phyloP scores from a whole-genome alignment of 2,797 vertebrate genomes.

The Trachurus trachurus region DNA sequence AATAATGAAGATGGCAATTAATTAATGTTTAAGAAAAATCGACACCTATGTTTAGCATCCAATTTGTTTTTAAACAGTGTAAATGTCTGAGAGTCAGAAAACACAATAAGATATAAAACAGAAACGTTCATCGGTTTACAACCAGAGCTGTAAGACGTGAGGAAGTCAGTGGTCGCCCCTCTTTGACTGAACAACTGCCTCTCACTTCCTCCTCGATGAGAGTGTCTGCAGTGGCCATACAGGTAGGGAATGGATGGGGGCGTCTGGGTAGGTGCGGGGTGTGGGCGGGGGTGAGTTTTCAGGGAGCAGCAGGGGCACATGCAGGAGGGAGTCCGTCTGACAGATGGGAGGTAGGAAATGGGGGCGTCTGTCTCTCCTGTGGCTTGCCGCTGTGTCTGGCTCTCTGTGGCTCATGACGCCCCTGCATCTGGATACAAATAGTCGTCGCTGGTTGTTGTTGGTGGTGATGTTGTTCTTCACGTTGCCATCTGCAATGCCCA shows the following conservation, averaged over 20 bases:
- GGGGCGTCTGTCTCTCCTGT: slow-evolving; percentile 71
- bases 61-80: not conserved
- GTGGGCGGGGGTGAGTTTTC: slow-evolving; percentile 75
- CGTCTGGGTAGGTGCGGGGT: slow-evolving; percentile 30
- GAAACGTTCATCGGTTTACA: not conserved
- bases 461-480: slow-evolving; percentile 4
- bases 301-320: slow-evolving; percentile 68
- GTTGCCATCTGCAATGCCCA: slow-evolving; percentile 49
- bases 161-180: slow-evolving; percentile 9
- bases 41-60: not conserved
- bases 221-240: slow-evolving; percentile 45
- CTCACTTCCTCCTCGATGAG: slow-evolving; percentile 37
- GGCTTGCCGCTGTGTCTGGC: slow-evolving; percentile 24
- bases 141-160: not conserved
- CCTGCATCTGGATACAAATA: slow-evolving; percentile 38
- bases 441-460: slow-evolving; percentile 27
- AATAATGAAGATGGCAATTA: not conserved
- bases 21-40: not conserved
- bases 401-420: not conserved
- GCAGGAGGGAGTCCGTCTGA: slow-evolving; percentile 62
- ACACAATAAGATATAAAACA: slow-evolving; percentile 3
- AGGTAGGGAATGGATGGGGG: slow-evolving; percentile 44
- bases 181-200: slow-evolving; percentile 9
- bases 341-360: slow-evolving; percentile 79
- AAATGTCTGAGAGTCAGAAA: not conserved